Base-by-base conservation (phyloP, 2,888 invertebrate species). In the Drosophila lutescens region DNA sequence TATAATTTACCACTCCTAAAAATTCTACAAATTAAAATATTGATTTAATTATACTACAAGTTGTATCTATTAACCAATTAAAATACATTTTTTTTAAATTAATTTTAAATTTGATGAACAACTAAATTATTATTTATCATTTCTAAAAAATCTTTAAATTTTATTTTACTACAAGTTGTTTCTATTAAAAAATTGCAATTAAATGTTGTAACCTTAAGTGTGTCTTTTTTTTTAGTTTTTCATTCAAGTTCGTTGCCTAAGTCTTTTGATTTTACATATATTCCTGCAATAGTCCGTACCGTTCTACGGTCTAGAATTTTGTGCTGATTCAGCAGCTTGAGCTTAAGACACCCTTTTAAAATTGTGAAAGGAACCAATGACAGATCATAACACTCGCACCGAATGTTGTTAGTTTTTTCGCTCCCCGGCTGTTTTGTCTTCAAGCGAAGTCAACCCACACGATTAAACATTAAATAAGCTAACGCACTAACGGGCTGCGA, bases 191-290 rank as follows among this genome's bases (percentile, higher is more conserved):
- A 3, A 3, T 20, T 3, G 20, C 20, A 20, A 32, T 32, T 10
- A 36, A 36, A 36, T 36, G 12, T 36, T 13, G 12, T 36, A 13
- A 36, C 26, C 26, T 26, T 26, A 26, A 36, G 34, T 12, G n/a
- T n/a, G n/a, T n/a, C n/a, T 12, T 12, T 3, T 36, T 12, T 36
- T 36, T 36, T 13, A 8, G 0, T 30, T n/a, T 38, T 38, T 0
- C 0, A 3, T 5, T 2, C 74, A 70, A 79, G 82, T 85, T 85
- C 61, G 79, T 83, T 83, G 86, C 86, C 55, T 47, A 83, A 84
- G 86, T 86, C 84, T 80, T 86, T 86, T 73, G 84, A 83, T 83
- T 83, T 70, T 71, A 76, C 26, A 30, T 46, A 46, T 6, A n/a
- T 2, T 46, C 10, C 26, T 46, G 23, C 44, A n/a, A 13, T 8